Conservation (phyloP, 2,113 vertebrate genomes). For the Chionodraco myersi region DNA sequence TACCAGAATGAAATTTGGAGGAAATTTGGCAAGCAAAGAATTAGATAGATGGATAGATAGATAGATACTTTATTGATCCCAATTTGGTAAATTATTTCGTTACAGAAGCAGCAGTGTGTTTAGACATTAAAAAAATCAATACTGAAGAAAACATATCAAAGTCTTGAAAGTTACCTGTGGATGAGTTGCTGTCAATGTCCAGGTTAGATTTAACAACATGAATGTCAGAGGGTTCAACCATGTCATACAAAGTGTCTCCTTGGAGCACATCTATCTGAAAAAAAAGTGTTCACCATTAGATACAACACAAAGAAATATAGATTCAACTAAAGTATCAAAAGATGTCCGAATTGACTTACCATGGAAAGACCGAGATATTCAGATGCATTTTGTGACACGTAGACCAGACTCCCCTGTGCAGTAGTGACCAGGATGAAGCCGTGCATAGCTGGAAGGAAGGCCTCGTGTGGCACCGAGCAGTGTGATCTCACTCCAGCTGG, state of each 20-base stretch:
- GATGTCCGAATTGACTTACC: slow-evolving; percentile 75
- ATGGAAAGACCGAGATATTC: slow-evolving; percentile 86
- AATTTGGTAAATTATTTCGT: too few relatives aligned
- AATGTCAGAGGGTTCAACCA: slow-evolving; percentile 71
- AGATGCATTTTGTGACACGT: slow-evolving; percentile 87
- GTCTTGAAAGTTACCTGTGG: slow-evolving; percentile 64
- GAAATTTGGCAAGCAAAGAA: too few relatives aligned
- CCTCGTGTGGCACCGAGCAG: slow-evolving; percentile 60
- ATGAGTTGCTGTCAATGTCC: slow-evolving; percentile 33
- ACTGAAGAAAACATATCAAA: background rate
- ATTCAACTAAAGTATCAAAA: background rate
- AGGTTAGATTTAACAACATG: slow-evolving; percentile 63
- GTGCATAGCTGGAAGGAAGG: slow-evolving; percentile 83
- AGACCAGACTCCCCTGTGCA: slow-evolving; percentile 81
- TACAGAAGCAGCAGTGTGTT: too few relatives aligned
- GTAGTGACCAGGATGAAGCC: slow-evolving; percentile 87
- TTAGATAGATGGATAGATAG: background rate
- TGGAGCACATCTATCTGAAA: slow-evolving; percentile 82
- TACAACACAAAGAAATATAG: background rate
- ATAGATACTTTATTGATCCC: too few relatives aligned
- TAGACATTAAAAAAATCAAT: too few relatives aligned
- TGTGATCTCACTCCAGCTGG: slow-evolving; percentile 2
- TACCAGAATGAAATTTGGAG: too few relatives aligned
- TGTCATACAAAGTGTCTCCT: slow-evolving; percentile 78
- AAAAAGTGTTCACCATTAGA: slow-evolving; percentile 3